phyloP scores from a whole-genome alignment of 2,797 vertebrate genomes.

The Tokudaia tokunoshimensis region DNA sequence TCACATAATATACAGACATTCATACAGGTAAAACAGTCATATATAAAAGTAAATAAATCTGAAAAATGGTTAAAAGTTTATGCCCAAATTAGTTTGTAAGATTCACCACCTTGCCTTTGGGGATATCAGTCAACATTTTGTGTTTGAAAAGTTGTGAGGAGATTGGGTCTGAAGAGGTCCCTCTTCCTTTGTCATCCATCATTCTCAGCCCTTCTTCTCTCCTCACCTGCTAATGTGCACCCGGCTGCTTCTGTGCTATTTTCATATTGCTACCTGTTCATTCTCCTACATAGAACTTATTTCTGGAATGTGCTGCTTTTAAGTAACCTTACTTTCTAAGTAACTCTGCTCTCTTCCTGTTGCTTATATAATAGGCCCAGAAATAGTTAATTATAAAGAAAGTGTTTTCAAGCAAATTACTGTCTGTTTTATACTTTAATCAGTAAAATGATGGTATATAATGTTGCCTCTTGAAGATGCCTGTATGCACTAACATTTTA shows the following conservation, averaged over 20 bases:
- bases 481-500: slow-evolving; percentile 30
- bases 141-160: slow-evolving; percentile 13
- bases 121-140: neutral
- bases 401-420: neutral
- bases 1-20: too few relatives aligned
- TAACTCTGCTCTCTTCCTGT: neutral
- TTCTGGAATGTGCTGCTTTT: neutral
- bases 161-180: slow-evolving; percentile 6
- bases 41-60: neutral
- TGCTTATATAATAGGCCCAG: neutral
- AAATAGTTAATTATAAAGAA: slow-evolving; percentile 13
- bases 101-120: neutral
- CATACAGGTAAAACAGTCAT: neutral
- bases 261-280: slow-evolving; percentile 19
- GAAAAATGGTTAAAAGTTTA: neutral
- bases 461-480: neutral
- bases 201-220: neutral
- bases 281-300: slow-evolving; percentile 6
- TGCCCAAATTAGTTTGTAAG: slow-evolving; percentile 38
- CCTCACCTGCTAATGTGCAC: neutral
- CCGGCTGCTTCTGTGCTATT: neutral
- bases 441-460: neutral
- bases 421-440: neutral
- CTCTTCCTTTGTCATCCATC: neutral
- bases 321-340: neutral